phyloP scores from a whole-genome alignment of 2,888 invertebrate genomes.

The Drosophila peninsularis region DNA sequence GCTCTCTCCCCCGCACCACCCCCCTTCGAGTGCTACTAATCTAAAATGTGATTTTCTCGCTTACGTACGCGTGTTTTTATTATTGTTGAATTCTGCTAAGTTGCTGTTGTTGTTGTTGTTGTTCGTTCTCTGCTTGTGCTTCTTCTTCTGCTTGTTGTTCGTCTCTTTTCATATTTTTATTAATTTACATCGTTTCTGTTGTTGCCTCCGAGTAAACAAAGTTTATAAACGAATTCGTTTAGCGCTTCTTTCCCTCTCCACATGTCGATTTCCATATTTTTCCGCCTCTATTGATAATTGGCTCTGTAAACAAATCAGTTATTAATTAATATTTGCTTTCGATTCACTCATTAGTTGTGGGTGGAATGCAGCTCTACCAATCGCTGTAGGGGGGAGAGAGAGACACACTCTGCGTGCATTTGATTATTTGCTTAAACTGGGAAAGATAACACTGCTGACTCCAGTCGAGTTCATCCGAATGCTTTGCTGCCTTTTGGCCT shows the following conservation, averaged over 20 bases:
- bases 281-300: slow-evolving; percentile 42
- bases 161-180: slow-evolving; percentile 27
- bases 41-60: slow-evolving; percentile 65
- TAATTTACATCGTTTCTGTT: slow-evolving; percentile 60
- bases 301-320: slow-evolving; percentile 51
- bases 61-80: slow-evolving; percentile 50
- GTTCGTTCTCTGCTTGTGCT: background rate
- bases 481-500: slow-evolving; percentile 3
- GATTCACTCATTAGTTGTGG: slow-evolving; percentile 20
- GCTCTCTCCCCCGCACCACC: background rate
- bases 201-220: slow-evolving; percentile 33
- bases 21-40: slow-evolving; percentile 32
- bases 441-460: slow-evolving; percentile 3
- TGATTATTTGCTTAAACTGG: slow-evolving; percentile 5
- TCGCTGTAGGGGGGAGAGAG: background rate
- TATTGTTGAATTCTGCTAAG: slow-evolving; percentile 35
- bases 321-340: slow-evolving; percentile 59
- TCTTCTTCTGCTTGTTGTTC: slow-evolving; percentile 4
- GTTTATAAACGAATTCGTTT: slow-evolving; percentile 23
- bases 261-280: slow-evolving; percentile 1
- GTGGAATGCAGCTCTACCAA: slow-evolving; percentile 5
- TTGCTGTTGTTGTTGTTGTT: background rate
- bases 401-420: background rate
- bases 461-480: slow-evolving; percentile 1
- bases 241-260: background rate